Percentiles rank a stretch among this genome's conserved stretches.
These are phyloP conservation scores for Melanchra persicariae DNA, from an alignment of 2,888 invertebrate genomes.

Conservation along the genomic window DNA sequence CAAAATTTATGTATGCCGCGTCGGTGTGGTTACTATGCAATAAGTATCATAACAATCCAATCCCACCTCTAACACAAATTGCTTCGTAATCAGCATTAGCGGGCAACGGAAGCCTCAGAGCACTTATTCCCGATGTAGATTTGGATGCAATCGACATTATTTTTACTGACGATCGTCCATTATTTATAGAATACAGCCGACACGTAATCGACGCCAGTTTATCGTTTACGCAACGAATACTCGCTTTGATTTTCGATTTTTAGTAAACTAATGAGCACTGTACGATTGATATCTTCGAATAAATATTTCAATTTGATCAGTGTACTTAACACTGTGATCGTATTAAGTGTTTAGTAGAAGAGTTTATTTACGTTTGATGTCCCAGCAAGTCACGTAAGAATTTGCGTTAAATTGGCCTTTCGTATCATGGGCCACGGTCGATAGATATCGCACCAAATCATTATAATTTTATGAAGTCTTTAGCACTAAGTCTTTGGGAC, in stretches of 20 bases:
- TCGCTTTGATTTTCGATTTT: constrained; percentile 66
- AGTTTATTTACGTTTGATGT: constrained; percentile 7
- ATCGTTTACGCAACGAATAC: constrained; percentile 71
- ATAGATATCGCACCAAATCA: too few species aligned
- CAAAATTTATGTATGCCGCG: constrained; percentile 25
- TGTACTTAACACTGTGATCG: constrained; percentile 24
- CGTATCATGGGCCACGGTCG: neutral
- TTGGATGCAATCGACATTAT: constrained; percentile 72
- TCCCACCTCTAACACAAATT: constrained; percentile 60
- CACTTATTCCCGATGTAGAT: constrained; percentile 60
- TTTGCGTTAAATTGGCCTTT: neutral
- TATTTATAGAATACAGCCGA: constrained; percentile 76
- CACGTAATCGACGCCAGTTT: constrained; percentile 71
- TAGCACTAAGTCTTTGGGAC: neutral
- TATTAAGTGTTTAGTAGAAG: constrained; percentile 16
- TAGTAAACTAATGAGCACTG: constrained; percentile 56
- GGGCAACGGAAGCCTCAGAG: constrained; percentile 65
- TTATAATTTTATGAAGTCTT: neutral
- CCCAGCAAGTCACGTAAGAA: neutral
- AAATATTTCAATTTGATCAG: constrained; percentile 50
- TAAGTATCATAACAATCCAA: constrained; percentile 53
- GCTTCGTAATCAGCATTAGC: constrained; percentile 67
- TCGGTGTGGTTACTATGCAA: constrained; percentile 54
- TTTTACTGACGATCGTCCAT: constrained; percentile 69
- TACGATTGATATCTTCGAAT: constrained; percentile 51